Evolutionary conservation across 2,113 vertebrate genomes (phyloP), one percentile per base, ranked within the genome.

Genomic region (Micromys minutus): DNA sequence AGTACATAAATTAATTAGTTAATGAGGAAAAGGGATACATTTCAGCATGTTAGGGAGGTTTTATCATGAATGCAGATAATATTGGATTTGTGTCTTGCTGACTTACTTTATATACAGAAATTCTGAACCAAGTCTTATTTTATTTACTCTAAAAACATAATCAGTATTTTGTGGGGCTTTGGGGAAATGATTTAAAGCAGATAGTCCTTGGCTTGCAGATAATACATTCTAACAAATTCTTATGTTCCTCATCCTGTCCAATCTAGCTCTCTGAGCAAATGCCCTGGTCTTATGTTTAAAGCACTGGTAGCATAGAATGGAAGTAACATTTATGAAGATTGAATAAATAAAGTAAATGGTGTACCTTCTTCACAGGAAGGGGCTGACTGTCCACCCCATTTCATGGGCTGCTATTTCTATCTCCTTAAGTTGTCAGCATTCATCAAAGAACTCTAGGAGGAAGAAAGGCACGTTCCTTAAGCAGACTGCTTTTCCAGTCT

Each of bases 1-100:
- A 65, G 29, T 31, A 65, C 29, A 65, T 65, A 65, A 65, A 65
- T 65, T 31, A 65, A 31, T 31, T 65, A 65, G 13, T 65, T 55
- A 10, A 55, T 15, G 63, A 29, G 29, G 4, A 65, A 65, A 65
- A 65, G 63, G 63, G 17, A 93, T 77, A 81, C 52, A 79, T 16
- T 76, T n/a, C 52, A 91, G 74, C 86, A 91, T 88, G 75, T 93
- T 94, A 95, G 45, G 52, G 24, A 36, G 59, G 34, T 77, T 95
- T 96, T 95, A 90, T 79, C 36, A 59, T 26, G 10, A 26, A 7
- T 80, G 39, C 7, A 80, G 67, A 89, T 11, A 67, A 65, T 85
- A 39, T 89, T 59, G 42, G 4, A 63, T 96, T 96, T 95, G 93
- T 81, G 50, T 93, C 47, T 89, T 81, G 72, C 61, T 74, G 80